Percentiles rank a stretch among this genome's conserved stretches.
Conservation (phyloP, 2,888 invertebrate species). For the Acanthosepion esculentum region DNA sequence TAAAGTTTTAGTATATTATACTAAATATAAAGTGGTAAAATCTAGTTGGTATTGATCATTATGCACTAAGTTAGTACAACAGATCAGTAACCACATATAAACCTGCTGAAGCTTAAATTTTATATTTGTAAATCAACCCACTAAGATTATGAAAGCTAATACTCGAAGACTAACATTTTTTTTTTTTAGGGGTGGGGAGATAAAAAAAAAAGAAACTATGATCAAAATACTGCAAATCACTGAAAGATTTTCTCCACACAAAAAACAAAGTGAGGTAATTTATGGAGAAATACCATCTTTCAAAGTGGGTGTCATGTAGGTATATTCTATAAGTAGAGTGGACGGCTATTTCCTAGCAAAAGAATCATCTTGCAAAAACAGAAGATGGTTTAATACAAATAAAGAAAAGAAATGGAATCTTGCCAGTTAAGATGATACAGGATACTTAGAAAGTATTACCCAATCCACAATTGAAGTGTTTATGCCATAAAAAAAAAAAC, state of each 20-base stretch:
- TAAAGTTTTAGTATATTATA: not conserved
- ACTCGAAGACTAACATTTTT: not conserved
- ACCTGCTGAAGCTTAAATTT: not conserved
- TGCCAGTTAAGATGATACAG: not conserved
- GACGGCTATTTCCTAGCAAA: not conserved
- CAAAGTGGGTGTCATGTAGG: not conserved
- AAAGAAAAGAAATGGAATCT: not conserved
- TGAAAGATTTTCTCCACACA: not conserved
- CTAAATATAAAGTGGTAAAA: not conserved
- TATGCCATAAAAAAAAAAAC: not conserved
- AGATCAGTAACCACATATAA: not conserved
- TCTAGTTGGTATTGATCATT: not conserved
- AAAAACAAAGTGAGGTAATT: not conserved
- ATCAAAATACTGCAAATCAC: not conserved
- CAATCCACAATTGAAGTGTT: not conserved
- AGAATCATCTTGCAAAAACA: not conserved
- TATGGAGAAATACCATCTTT: constrained; percentile 1
- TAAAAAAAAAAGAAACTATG: not conserved
- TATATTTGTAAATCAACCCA: not conserved
- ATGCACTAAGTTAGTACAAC: not conserved
- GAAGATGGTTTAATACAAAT: not conserved
- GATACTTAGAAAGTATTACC: not conserved
- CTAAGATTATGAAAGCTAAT: not conserved
- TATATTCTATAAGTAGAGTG: not conserved
- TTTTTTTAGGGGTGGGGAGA: not conserved